Conservation (phyloP, 1,140 invertebrate genomes). For the Drosophila albomicans region DNA sequence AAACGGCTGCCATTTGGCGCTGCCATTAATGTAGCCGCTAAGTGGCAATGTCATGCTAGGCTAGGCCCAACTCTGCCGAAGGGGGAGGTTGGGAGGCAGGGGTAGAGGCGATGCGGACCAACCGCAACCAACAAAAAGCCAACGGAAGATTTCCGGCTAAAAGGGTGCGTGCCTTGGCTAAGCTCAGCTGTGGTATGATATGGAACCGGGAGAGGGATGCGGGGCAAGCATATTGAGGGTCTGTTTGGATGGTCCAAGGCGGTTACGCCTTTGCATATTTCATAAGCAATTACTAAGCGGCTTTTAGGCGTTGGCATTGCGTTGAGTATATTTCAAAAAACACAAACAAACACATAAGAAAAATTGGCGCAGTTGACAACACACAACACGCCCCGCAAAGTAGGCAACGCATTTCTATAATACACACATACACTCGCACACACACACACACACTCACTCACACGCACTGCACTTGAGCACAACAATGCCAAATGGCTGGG, state of each 20-base stretch:
- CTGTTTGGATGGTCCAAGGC: constrained; percentile 39
- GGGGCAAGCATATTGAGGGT: constrained; percentile 1
- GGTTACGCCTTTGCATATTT: constrained; percentile 74
- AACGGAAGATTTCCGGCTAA: constrained; percentile 64
- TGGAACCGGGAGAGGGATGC: background rate
- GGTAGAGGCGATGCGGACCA: constrained; percentile 30
- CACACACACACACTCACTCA: background rate
- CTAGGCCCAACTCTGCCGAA: constrained; percentile 52
- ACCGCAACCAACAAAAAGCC: constrained; percentile 51
- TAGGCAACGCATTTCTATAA: constrained; percentile 35
- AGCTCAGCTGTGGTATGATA: background rate
- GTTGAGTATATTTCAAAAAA: constrained; percentile 54
- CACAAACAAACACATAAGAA: constrained; percentile 21
- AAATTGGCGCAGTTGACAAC: constrained; percentile 65
- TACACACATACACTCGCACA: background rate
- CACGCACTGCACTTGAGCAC: constrained; percentile 34
- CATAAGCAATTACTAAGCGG: constrained; percentile 81
- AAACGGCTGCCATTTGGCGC: constrained; percentile 70
- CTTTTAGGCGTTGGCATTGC: constrained; percentile 67
- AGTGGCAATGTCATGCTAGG: constrained; percentile 82
- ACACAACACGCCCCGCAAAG: constrained; percentile 41
- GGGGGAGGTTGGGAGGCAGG: too few species aligned
- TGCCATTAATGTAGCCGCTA: constrained; percentile 82
- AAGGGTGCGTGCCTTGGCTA: constrained; percentile 65
- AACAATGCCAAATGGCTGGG: constrained; percentile 47